Evolutionary conservation across 2,797 vertebrate species (phyloP).

Genomic region (Falco columbarius): DNA sequence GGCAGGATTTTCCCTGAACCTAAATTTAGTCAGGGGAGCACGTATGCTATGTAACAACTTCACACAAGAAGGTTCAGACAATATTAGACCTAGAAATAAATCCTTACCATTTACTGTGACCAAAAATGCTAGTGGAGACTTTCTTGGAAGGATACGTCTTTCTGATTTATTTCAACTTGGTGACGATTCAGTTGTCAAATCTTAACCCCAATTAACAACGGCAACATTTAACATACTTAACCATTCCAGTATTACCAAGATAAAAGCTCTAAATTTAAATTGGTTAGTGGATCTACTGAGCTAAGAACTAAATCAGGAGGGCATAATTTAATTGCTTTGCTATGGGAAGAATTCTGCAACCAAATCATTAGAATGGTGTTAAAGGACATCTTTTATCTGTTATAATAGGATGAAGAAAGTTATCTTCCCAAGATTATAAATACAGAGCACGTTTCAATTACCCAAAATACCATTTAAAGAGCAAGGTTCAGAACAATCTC

Average conservation of each 20-base stretch:
- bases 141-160: not conserved
- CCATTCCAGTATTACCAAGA: not conserved
- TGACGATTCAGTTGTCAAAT: not conserved
- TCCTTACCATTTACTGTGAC: not conserved
- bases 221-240: not conserved
- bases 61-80: constrained; percentile 57
- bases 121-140: not conserved
- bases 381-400: constrained; percentile 36
- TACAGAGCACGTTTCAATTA: not conserved
- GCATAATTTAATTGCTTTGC: constrained; percentile 46
- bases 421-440: not conserved
- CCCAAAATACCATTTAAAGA: not conserved
- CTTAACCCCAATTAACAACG: not conserved
- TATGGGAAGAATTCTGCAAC: constrained; percentile 28
- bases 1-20: constrained; percentile 35
- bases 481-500: not conserved
- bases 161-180: not conserved
- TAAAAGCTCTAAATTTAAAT: constrained; percentile 50
- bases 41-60: constrained; percentile 18
- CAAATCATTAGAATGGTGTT: constrained; percentile 11
- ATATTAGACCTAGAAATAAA: not conserved
- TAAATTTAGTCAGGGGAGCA: constrained; percentile 71
- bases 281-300: not conserved
- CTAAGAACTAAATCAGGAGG: constrained; percentile 28
- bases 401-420: not conserved